Evolutionary conservation across 2,797 vertebrate genomes (phyloP).

Genomic region (Coilia nasus): DNA sequence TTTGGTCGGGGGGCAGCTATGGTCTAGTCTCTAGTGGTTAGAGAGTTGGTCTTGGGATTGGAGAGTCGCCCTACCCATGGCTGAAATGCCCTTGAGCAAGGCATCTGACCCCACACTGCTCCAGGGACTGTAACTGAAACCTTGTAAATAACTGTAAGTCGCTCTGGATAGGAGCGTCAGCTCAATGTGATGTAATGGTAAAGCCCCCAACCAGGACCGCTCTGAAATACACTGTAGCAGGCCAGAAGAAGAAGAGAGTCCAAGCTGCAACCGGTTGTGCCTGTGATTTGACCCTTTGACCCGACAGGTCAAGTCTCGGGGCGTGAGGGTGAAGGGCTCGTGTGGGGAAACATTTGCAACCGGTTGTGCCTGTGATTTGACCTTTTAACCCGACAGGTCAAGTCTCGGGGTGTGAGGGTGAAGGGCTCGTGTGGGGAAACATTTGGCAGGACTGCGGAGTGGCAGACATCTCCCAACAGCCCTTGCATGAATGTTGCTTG

Average conservation of each 20-base stretch:
- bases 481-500: neutral
- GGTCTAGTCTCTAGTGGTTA: too few relatives aligned
- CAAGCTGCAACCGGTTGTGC: neutral
- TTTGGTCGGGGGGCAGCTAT: too few relatives aligned
- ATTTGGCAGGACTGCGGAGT: neutral
- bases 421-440: neutral
- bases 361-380: neutral
- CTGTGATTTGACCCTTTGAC: neutral
- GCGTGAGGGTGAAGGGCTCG: neutral
- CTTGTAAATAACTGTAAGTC: too few relatives aligned
- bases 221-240: neutral
- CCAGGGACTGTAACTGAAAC: too few relatives aligned
- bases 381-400: neutral
- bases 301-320: neutral
- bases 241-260: neutral
- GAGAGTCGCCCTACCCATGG: too few relatives aligned
- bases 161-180: too few relatives aligned
- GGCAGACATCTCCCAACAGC: neutral
- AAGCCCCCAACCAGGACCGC: too few relatives aligned
- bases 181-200: too few relatives aligned
- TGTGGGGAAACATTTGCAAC: neutral
- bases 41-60: too few relatives aligned
- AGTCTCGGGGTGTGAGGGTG: neutral
- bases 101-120: too few relatives aligned
- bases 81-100: neutral